Base-by-base conservation (phyloP, 2,888 invertebrate genomes). In the Drosophila sordidula region DNA sequence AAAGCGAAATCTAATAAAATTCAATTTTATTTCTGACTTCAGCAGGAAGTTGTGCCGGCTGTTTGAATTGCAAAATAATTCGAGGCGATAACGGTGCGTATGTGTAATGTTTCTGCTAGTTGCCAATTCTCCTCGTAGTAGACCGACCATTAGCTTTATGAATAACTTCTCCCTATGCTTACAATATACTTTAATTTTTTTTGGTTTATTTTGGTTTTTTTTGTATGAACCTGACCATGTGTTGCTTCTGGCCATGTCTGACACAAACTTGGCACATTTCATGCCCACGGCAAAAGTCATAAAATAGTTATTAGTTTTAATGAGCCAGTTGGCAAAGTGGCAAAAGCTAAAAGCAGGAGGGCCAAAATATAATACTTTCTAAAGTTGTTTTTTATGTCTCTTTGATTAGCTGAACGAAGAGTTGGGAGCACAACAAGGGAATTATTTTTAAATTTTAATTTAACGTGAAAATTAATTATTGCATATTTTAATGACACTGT, bases 231-330 rank as follows among this genome's bases (percentile, higher is more conserved):
- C 54, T 54, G 44, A 6, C 55, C 68, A 59, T 62, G 56, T 71
- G 67, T 54, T 62, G 52, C 50, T 38, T 14, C 6, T 22, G 34
- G 46, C 18, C 11, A 14, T 41, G 46, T 41, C 32, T 42, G 57
- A 39, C 58, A 45, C 46, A 41, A 75, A 61, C 52, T 70, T 42
- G 50, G 39, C 74, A 70, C 54, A 51, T 62, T 22, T 22, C 36
- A 38, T 45, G 44, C 42, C 8, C 42, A 16, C 54, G 44, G n/a
- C 41, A 22, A 56, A 64, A 67, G 73, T 56, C 69, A 64, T 79
- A 79, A 80, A 76, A 69, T 61, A 72, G 76, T 76, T 78, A 69
- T 78, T 76, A 76, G 66, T 67, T 79, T 75, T 66, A 73, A 76
- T 64, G 69, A 56, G 62, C 16, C 29, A 56, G 34, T 54, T 47